phyloP scores from a whole-genome alignment of 2,888 invertebrate species.

The Teleogryllus oceanicus region DNA sequence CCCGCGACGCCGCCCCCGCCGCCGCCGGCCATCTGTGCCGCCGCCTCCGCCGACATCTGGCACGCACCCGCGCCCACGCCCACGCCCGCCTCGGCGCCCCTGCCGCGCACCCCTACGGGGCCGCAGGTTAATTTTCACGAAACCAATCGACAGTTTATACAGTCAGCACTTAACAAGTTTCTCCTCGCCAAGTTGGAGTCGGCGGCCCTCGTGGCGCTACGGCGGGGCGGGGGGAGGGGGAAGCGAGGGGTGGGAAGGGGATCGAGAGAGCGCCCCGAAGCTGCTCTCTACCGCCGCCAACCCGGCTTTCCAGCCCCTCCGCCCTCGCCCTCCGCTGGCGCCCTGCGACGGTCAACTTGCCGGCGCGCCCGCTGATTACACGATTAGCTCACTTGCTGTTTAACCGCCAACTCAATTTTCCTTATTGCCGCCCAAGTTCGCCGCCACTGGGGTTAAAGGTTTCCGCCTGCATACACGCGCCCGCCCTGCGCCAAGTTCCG shows the following conservation, averaged over 20 bases:
- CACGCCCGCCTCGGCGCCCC: background rate
- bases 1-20: background rate
- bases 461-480: background rate
- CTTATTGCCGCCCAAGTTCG: background rate
- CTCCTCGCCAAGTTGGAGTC: background rate
- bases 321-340: background rate
- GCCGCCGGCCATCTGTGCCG: background rate
- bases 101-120: background rate
- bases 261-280: background rate
- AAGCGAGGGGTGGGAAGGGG: too few relatives aligned
- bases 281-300: background rate
- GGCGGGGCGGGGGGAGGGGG: too few relatives aligned
- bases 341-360: background rate
- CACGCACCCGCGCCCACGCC: background rate
- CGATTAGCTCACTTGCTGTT: conserved; percentile 18
- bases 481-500: background rate
- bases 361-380: background rate
- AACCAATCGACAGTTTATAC: conserved; percentile 18
- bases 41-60: background rate
- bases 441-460: background rate
- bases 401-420: conserved; percentile 18
- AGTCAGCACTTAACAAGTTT: background rate
- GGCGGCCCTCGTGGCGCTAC: background rate
- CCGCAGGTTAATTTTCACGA: conserved; percentile 7
- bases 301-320: background rate